Base-by-base conservation (phyloP, 2,888 invertebrate species). In the Caenorhabditis becei region DNA sequence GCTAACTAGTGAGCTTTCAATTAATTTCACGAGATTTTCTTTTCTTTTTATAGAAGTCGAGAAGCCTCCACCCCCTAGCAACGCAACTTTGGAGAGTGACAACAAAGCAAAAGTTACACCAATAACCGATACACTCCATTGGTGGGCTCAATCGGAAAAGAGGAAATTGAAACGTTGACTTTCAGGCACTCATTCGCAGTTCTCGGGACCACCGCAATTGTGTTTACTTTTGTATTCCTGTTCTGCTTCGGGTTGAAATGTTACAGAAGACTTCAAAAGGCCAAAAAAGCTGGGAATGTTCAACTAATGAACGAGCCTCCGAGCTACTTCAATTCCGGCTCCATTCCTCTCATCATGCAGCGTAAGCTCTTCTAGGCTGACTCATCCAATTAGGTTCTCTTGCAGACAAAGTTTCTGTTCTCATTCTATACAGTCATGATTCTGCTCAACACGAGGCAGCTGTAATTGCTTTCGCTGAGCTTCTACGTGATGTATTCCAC, bases 401-500 rank as follows among this genome's bases (percentile, higher is more conserved):
- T 77, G 28, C 75, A 82, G 77, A 82, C 69, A 62, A 59, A 10
- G 8, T 69, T 0, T 88, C 88, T 10, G 80, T 91, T 2, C 78
- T 91, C 32, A 86, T 91, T 62, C 74, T 91, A 32, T 91, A 91
- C 66, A 77, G 89, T 11, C 91, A 91, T 72, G 91, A 91, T 75
- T 84, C 87, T 35, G 54, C 80, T 0, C 84, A 80, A 16, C 91
- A 91, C 82, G 90, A 91, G 26, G 85, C 86, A 7, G 88, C 88
- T 1, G 90, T 91, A 8, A 8, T 86, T 11, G 88, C 89, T 1
- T 86, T 91, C 18, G 90, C 89, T 2, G 89, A 89, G 47, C 83
- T 88, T 32, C 72, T 90, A 0, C 77, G 86, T 8, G 86, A 89
- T 58, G 84, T 83, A 0, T 90, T 89, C 67, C 67, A 81, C 59